Percentiles rank a stretch among this genome's conserved stretches.
Conservation (phyloP, 2,113 vertebrate species). For the Tylochromis polylepis region DNA sequence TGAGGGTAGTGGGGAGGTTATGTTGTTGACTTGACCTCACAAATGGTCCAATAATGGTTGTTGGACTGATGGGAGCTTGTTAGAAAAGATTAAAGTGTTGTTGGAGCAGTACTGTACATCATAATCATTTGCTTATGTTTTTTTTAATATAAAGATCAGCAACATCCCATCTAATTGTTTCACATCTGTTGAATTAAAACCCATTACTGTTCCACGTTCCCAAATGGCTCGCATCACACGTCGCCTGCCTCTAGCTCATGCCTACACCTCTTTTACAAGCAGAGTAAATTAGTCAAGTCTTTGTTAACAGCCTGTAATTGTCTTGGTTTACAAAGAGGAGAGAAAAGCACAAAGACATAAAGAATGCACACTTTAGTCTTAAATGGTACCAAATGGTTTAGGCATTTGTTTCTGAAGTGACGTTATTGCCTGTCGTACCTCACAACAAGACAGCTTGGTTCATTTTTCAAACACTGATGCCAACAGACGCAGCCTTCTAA, state of each 20-base stretch:
- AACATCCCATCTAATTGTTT: background rate
- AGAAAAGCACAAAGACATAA: background rate
- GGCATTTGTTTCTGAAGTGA: background rate
- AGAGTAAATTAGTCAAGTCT: background rate
- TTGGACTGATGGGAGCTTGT: background rate
- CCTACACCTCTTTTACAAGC: background rate
- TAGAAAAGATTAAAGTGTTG: background rate
- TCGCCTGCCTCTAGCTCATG: background rate
- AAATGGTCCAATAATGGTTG: background rate
- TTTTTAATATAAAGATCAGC: background rate
- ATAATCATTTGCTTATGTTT: background rate
- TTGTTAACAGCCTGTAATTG: background rate
- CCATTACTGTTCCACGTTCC: background rate
- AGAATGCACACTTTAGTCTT: background rate
- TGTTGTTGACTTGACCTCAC: background rate
- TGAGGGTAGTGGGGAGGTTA: background rate
- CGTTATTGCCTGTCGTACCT: background rate
- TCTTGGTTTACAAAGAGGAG: background rate
- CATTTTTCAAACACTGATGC: background rate
- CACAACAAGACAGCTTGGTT: background rate
- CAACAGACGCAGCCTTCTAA: background rate
- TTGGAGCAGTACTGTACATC: background rate
- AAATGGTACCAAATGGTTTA: conserved; percentile 22
- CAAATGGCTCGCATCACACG: background rate
- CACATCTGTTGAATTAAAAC: background rate